These are phyloP conservation scores for Parazoanthus atlanticus DNA, from an alignment of 92 coral and sea anemone genomes.

Conservation along the genomic window DNA sequence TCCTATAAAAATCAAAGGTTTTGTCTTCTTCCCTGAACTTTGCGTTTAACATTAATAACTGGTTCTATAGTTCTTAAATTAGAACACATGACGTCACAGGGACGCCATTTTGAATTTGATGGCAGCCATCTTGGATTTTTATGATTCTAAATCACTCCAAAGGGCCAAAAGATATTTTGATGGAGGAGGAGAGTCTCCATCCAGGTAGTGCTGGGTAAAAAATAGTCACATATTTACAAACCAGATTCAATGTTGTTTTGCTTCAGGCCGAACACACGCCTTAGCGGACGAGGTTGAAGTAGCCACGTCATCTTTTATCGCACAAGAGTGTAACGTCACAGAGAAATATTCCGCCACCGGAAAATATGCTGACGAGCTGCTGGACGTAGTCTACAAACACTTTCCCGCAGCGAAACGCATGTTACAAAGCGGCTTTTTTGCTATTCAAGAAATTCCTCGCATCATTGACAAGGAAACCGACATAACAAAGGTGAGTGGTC, in stretches of 20 bases:
- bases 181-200: no score
- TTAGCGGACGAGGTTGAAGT: constrained; percentile 83
- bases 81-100: background rate
- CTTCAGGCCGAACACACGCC: constrained; percentile 73
- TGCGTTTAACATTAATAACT: no score
- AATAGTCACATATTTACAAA: no score
- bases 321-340: constrained; percentile 85
- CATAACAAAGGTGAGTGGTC: constrained; percentile 69
- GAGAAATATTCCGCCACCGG: constrained; percentile 84
- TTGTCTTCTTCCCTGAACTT: no score
- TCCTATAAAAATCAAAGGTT: no score
- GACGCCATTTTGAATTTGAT: no score
- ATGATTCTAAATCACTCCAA: no score
- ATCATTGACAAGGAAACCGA: constrained; percentile 66
- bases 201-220: no score
- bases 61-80: no score
- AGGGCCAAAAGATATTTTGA: no score
- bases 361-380: constrained; percentile 66
- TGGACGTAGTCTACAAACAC: constrained; percentile 59
- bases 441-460: constrained; percentile 75
- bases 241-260: no score
- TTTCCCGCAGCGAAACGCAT: constrained; percentile 83
- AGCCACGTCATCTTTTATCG: constrained; percentile 81
- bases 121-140: no score
- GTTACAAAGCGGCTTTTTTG: constrained; percentile 79